Conservation (phyloP, 2,888 invertebrate species). For the Sinotaia quadrata region DNA sequence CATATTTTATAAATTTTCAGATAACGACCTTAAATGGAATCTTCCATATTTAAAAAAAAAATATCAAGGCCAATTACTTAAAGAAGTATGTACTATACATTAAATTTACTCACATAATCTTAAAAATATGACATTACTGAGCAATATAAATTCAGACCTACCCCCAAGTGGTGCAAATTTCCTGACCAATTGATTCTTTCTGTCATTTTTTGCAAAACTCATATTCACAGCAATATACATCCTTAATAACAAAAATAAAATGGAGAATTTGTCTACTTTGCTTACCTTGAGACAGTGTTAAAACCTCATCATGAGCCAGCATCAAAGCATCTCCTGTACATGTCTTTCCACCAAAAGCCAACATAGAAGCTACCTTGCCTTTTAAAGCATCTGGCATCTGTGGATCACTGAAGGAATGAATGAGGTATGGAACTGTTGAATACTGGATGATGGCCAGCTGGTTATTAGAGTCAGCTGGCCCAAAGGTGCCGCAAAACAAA, state of each 20-base stretch:
- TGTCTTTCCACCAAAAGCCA: conserved; percentile 26
- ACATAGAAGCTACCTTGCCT: conserved; percentile 15
- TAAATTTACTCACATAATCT: too few relatives aligned
- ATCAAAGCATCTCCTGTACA: conserved; percentile 29
- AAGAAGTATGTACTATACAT: too few relatives aligned
- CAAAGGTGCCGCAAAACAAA: conserved; percentile 33
- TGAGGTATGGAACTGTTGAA: conserved; percentile 16
- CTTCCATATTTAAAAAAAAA: too few relatives aligned
- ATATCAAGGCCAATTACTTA: too few relatives aligned
- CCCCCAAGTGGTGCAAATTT: too few relatives aligned
- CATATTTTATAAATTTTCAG: too few relatives aligned
- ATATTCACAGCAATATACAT: background rate
- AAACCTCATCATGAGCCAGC: conserved; percentile 14
- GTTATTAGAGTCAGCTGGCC: conserved; percentile 17
- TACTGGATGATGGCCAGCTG: conserved; percentile 33
- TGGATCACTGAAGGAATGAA: conserved; percentile 27
- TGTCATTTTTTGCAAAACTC: too few relatives aligned
- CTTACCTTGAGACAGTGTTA: conserved; percentile 18
- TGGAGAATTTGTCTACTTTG: too few relatives aligned
- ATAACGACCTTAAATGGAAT: too few relatives aligned
- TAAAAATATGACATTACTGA: too few relatives aligned
- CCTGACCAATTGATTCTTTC: too few relatives aligned
- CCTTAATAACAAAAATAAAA: background rate
- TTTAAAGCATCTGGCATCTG: conserved; percentile 23
- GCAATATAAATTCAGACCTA: too few relatives aligned